phyloP scores from a whole-genome alignment of 2,888 invertebrate genomes.

The Drosophila pseudotalamancana region DNA sequence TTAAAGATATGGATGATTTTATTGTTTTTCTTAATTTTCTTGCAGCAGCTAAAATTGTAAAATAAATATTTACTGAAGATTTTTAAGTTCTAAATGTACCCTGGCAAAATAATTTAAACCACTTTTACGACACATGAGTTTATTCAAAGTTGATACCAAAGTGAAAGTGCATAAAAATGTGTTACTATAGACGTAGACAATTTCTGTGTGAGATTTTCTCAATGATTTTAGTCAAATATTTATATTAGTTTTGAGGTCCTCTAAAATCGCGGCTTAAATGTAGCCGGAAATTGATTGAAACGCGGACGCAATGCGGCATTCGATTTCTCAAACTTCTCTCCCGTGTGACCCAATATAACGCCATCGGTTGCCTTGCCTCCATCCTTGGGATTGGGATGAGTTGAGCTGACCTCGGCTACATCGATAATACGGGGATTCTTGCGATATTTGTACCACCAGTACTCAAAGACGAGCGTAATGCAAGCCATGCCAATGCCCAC shows the following conservation, averaged over 20 bases:
- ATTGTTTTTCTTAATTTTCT: no score
- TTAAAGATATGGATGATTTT: no score
- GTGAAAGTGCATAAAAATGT: constrained; percentile 53
- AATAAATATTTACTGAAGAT: no score
- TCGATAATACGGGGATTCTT: constrained; percentile 87
- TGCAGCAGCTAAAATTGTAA: no score
- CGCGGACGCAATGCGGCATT: constrained; percentile 82
- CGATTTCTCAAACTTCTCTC: constrained; percentile 81
- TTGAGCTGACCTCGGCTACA: constrained; percentile 85
- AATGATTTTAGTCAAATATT: constrained; percentile 6
- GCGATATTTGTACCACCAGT: constrained; percentile 95
- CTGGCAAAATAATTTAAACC: neutral
- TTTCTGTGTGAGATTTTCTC: constrained; percentile 18
- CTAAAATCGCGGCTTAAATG: constrained; percentile 82
- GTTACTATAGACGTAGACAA: constrained; percentile 63
- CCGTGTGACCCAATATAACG: constrained; percentile 80
- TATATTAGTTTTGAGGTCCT: neutral
- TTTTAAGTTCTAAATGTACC: no score
- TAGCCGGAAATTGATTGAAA: constrained; percentile 82
- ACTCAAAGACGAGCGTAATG: constrained; percentile 95
- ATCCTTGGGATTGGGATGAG: constrained; percentile 46
- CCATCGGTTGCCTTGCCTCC: constrained; percentile 79
- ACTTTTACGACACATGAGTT: constrained; percentile 5
- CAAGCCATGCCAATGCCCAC: constrained; percentile 97
- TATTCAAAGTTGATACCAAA: constrained; percentile 26